These are phyloP conservation scores for Callospermophilus lateralis DNA, from an alignment of 2,113 vertebrate genomes.

Conservation along the genomic window DNA sequence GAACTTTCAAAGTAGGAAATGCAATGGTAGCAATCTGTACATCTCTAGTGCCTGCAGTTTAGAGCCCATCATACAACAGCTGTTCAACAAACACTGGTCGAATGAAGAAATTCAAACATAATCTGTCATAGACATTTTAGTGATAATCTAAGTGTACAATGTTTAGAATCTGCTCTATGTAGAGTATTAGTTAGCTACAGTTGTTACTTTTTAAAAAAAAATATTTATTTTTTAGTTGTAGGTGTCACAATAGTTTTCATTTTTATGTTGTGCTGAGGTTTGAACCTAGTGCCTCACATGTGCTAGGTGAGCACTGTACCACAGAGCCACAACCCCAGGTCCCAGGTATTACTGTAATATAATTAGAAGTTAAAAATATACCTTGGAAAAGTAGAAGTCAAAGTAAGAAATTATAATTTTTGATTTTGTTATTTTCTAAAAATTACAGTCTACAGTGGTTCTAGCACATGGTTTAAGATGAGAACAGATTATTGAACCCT, in stretches of 20 bases:
- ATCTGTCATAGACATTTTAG: neutral
- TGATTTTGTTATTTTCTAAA: neutral
- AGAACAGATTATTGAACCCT: neutral
- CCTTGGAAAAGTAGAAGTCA: neutral
- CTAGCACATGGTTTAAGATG: constrained; percentile 45
- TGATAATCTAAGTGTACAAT: neutral
- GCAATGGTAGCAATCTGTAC: neutral
- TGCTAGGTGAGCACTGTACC: too few relatives aligned
- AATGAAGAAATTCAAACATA: neutral
- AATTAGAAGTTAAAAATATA: neutral
- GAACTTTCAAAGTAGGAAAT: neutral
- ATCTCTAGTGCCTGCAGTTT: neutral
- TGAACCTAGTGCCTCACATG: too few relatives aligned
- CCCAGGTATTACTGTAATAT: neutral
- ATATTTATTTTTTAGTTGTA: too few relatives aligned
- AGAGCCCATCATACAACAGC: neutral
- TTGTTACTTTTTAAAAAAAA: neutral
- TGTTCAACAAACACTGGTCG: neutral
- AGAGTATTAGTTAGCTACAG: neutral
- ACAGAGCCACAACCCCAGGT: too few relatives aligned
- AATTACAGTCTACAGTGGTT: neutral
- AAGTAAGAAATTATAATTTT: neutral
- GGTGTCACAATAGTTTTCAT: too few relatives aligned
- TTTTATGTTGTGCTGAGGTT: too few relatives aligned
- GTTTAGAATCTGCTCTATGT: neutral